These are phyloP conservation scores for Microchrysa polita DNA, from an alignment of 2,888 invertebrate species.

Conservation along the genomic window DNA sequence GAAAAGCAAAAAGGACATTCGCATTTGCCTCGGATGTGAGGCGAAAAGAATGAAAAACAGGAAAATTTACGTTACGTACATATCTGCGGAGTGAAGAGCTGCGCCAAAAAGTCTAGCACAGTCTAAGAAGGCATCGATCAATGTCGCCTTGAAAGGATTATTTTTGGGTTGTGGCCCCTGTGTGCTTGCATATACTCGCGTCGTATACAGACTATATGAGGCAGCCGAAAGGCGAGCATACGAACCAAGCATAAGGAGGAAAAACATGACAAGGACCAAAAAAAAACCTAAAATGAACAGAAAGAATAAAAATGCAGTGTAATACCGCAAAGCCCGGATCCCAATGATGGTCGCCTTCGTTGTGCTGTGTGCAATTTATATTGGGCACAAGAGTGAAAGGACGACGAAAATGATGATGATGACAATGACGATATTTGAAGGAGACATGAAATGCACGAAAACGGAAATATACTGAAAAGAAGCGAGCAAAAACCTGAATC, in stretches of 20 bases:
- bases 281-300: background rate
- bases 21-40: constrained; percentile 34
- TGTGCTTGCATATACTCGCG: constrained; percentile 44
- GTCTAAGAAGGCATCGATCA: constrained; percentile 51
- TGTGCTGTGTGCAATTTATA: constrained; percentile 33
- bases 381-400: constrained; percentile 29
- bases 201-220: too few species aligned
- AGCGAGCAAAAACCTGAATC: constrained; percentile 29
- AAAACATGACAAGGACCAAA: too few species aligned
- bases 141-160: constrained; percentile 50
- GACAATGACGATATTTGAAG: constrained; percentile 18
- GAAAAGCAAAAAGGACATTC: constrained; percentile 37
- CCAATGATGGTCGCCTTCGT: constrained; percentile 28
- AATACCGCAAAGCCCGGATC: constrained; percentile 36
- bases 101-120: constrained; percentile 51
- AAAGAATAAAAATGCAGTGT: constrained; percentile 40
- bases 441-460: constrained; percentile 19
- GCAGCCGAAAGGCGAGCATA: constrained; percentile 11
- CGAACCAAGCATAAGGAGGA: too few species aligned
- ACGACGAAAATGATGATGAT: constrained; percentile 32
- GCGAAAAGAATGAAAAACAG: constrained; percentile 42
- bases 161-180: constrained; percentile 50
- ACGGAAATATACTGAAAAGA: background rate
- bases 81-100: constrained; percentile 45
- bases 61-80: constrained; percentile 45